Base-by-base conservation (phyloP, 2,888 invertebrate species). In the Pardosa pseudoannulata region DNA sequence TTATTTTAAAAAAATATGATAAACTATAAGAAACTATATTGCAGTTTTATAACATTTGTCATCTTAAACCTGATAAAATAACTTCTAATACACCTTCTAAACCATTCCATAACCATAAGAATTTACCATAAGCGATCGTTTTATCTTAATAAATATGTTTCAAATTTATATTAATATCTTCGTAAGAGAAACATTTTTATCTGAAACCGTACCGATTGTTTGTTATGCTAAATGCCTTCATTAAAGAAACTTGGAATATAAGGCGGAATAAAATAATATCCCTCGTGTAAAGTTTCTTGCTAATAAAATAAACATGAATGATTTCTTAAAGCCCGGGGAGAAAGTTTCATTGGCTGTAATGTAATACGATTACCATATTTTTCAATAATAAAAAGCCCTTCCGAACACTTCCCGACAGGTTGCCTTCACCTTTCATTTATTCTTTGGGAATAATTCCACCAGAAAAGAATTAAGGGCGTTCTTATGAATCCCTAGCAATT, bases 281-380 rank as follows among this genome's bases (percentile, higher is more conserved):
- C 23, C 56, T 1, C 19, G 56, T 23, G 56, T 56, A 82, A 64
- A 70, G 29, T 16, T 19, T 27, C 32, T 41, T 46, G 41, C 76
- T 83, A 76, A 83, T 83, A 75, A 76, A 83, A 76, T 76, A 83
- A 83, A 82, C 71, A 76, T 65, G 50, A 76, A 71, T 19, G 56
- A 27, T 62, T 75, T 62, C 65, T 36, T n/a, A 68, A 46, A 27
- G 32, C 68, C 74, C 65, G 11, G 68, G 65, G 76, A 83, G 50
- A 56, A 36, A 56, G 29, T 72, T 74, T 80, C 80, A 74, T 65
- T 74, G 19, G 65, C 36, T 71, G 72, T 76, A 76, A 83, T 83
- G 62, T 71, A 83, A 83, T 83, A 64, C 76, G 65, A 83, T 83
- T 83, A 83, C 76, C 76, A 71, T 76, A 76, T 83, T 76, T 76